Evolutionary conservation across 2,113 vertebrate genomes (phyloP).

Genomic region (Uria aalge): DNA sequence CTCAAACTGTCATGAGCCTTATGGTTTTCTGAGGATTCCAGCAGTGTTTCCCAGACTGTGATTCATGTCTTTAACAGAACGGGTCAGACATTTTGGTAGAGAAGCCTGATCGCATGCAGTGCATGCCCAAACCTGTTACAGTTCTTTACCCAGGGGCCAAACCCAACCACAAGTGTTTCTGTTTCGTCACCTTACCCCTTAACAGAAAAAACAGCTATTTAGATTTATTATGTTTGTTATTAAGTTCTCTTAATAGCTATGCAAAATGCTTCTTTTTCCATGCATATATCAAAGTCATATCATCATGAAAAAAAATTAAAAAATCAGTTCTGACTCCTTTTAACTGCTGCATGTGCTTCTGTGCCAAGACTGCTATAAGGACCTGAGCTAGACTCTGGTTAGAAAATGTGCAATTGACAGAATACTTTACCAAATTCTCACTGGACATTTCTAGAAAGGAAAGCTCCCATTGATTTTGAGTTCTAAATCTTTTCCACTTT

Average conservation of each 20-base stretch:
- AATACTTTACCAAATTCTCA: neutral
- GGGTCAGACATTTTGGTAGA: constrained; percentile 9
- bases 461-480: neutral
- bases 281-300: constrained; percentile 15
- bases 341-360: neutral
- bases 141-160: constrained; percentile 29
- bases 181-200: neutral
- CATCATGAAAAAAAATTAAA: neutral
- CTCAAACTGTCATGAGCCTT: neutral
- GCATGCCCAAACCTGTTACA: constrained; percentile 5
- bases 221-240: constrained; percentile 29
- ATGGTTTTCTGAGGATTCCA: neutral
- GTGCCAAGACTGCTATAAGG: neutral
- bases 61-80: constrained; percentile 8
- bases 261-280: constrained; percentile 15
- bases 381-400: neutral
- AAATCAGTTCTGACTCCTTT: neutral
- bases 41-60: neutral
- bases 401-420: neutral
- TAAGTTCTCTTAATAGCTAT: constrained; percentile 29
- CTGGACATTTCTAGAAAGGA: neutral
- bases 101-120: neutral
- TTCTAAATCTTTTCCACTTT: neutral
- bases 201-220: constrained; percentile 21
- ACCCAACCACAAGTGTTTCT: constrained; percentile 8